A percentile compares a stretch with the other conserved stretches of the same genome.
phyloP scores from a whole-genome alignment of 1,140 invertebrate genomes.

The Tachypleus tridentatus region DNA sequence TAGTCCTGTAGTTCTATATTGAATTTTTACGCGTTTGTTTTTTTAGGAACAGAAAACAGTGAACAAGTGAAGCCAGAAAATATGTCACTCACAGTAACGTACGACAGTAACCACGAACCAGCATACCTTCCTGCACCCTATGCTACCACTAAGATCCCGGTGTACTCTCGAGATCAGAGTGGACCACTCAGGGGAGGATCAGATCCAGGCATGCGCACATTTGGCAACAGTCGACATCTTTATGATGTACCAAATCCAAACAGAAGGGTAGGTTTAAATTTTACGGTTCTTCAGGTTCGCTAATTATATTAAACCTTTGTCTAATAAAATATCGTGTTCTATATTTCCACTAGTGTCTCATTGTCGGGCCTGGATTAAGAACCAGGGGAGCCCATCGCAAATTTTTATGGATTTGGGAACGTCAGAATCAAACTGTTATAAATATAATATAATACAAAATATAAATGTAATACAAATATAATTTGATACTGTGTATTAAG shows the following conservation, averaged over 20 bases:
- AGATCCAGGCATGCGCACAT: slow-evolving; percentile 13
- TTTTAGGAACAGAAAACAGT: slow-evolving; percentile 11
- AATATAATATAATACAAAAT: too few relatives aligned
- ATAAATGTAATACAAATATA: too few relatives aligned
- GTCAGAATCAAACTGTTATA: too few relatives aligned
- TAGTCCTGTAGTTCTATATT: too few relatives aligned
- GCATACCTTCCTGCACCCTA: slow-evolving; percentile 16
- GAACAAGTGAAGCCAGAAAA: slow-evolving; percentile 13
- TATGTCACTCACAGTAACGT: slow-evolving; percentile 13
- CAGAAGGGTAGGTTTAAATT: slow-evolving; percentile 9
- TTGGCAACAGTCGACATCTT: slow-evolving; percentile 14
- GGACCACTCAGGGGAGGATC: slow-evolving; percentile 1
- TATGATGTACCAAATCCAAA: slow-evolving; percentile 16
- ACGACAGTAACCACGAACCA: slow-evolving; percentile 15
- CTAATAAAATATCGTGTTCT: too few relatives aligned
- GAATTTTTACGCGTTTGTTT: not conserved
- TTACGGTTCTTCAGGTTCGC: too few relatives aligned
- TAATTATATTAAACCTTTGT: too few relatives aligned
- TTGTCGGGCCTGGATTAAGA: too few relatives aligned
- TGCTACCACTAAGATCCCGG: slow-evolving; percentile 9
- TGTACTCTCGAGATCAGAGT: slow-evolving; percentile 7
- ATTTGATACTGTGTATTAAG: too few relatives aligned
- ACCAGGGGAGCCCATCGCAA: too few relatives aligned
- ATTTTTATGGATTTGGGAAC: too few relatives aligned
- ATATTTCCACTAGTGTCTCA: too few relatives aligned